Evolutionary conservation across 2,888 invertebrate genomes (phyloP), one percentile per base, ranked within the genome.

Genomic region (Autographa gamma): DNA sequence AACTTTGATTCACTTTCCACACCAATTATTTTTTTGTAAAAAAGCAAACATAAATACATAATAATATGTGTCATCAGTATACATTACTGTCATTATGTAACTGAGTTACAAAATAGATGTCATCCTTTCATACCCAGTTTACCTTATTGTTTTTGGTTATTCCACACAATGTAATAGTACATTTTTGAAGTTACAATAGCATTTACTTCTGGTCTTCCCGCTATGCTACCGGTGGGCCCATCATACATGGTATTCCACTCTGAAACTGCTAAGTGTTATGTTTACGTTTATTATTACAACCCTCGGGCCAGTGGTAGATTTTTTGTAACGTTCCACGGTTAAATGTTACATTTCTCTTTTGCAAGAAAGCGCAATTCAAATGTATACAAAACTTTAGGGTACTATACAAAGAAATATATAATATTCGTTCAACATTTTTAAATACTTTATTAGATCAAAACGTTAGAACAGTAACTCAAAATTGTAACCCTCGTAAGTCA

Each of bases 191-290:
- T 58, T 58, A 52, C 60, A 66, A 77, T 66, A 71, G 69, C 73
- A 70, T 69, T 81, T 79, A 66, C 68, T 63, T 19, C 43, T 58
- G 13, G 72, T 62, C 59, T 38, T 59, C 2, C 11, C 8, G 60
- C 60, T 66, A 60, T 69, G 73, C 69, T 68, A 63, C 72, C 74
- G 18, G 18, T 54, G 75, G 69, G 72, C 60, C 67, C 66, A 63
- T 80, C 67, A 61, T 75, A 76, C 84, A 82, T 69, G 73, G 59
- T 77, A 81, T 79, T 77, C 68, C 77, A 83, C 79, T 83, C 68
- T 52, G 43, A 48, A 61, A 59, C 56, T 63, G 74, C 60, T 82
- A 62, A 76, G 62, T 71, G 71, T 78, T 74, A 78, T 74, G 72
- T 71, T 79, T 69, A 82, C 66, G 72, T 72, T 81, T 83, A 81